Evolutionary conservation across 2,888 invertebrate genomes (phyloP), one percentile per base, ranked within the genome.

Genomic region (Apoda limacodes): DNA sequence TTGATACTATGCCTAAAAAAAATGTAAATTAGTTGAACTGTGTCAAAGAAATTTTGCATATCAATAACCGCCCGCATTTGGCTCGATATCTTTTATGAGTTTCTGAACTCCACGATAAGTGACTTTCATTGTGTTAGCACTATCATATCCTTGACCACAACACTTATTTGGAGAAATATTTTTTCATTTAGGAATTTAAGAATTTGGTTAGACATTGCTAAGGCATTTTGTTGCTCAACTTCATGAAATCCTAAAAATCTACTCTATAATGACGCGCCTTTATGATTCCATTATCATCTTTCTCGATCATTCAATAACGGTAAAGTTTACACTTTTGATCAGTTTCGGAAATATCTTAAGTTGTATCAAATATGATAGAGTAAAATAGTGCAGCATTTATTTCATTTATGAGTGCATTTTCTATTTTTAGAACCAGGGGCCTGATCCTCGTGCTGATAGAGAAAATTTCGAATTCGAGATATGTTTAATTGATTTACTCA

Each of bases 161-260:
- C 32, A 32, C 37, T 37, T 33, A 30, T 35, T 28, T 13, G 35
- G 32, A 37, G 30, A 17, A 37, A 35, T 37, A 40, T 19, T 33
- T 37, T 40, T 35, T 34, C 34, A 38, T 30, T 32, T 26, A 35
- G 34, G 31, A 35, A 40, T 38, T 38, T 40, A 22, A 35, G 35
- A 12, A 38, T 38, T 24, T 36, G 36, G 24, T 38, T 41, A 28
- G 36, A 34, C 30, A 36, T 36, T 38, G 26, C 36, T 36, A 30
- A 35, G 27, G 36, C 38, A 30, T 34, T 38, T 34, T 38, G 38
- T 28, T 41, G 34, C 32, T 36, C 39, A 34, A 41, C 36, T 23
- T 36, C 34, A 32, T 39, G 38, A 34, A 41, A 40, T 35, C 35
- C 35, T 31, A 37, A 37, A 40, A 40, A 42, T 37, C n/a, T 28